Evolutionary conservation across 2,113 vertebrate genomes (phyloP).

Genomic region (Macheiramphus alcinus): DNA sequence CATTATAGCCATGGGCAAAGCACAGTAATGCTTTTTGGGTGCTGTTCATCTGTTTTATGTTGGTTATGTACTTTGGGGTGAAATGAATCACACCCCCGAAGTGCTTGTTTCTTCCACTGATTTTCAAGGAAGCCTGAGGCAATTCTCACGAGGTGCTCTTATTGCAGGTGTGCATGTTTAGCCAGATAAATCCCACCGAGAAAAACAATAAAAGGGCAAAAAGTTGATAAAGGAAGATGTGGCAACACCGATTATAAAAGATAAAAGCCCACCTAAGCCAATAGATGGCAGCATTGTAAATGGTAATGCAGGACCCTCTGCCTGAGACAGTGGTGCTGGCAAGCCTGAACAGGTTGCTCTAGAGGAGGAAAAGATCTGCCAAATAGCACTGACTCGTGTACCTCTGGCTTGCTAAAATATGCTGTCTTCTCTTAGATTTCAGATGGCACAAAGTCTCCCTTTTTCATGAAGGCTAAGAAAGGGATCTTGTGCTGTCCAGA

Average conservation of each 20-base stretch:
- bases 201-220: neutral
- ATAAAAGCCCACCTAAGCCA: neutral
- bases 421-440: neutral
- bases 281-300: slow-evolving; percentile 54
- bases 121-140: neutral
- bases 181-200: neutral
- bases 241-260: neutral
- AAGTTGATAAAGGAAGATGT: neutral
- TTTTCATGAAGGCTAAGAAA: neutral
- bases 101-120: neutral
- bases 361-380: neutral
- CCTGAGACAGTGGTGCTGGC: neutral
- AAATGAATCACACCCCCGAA: neutral
- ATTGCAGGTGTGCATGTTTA: neutral
- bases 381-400: neutral
- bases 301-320: neutral
- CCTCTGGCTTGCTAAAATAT: neutral
- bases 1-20: neutral
- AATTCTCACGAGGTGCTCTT: neutral
- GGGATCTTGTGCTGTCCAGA: neutral
- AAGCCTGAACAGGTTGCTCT: no score
- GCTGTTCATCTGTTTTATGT: neutral
- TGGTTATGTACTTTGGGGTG: neutral
- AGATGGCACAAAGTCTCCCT: neutral
- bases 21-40: neutral